Evolutionary conservation across 2,888 invertebrate genomes (phyloP), one percentile per base, ranked within the genome.

Genomic region (Amitus sp.): DNA sequence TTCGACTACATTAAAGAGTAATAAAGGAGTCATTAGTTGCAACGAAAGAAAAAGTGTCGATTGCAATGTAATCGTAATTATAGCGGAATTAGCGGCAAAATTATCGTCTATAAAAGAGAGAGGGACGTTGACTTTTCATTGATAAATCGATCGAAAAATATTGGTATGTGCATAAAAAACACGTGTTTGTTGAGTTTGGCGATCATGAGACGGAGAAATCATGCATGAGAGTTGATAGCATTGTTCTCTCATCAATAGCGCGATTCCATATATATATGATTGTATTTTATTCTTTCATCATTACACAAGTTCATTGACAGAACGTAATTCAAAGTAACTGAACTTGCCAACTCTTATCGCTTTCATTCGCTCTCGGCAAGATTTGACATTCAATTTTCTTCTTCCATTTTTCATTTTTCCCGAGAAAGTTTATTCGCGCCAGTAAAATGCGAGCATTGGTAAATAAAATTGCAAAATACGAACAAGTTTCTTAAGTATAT

Each of bases 261-360:
- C n/a, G n/a, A n/a, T n/a, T n/a, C n/a, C n/a, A n/a, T n/a, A n/a
- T n/a, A n/a, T n/a, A n/a, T n/a, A n/a, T n/a, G n/a, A n/a, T n/a
- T n/a, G n/a, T n/a, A 45, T 19, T 17, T 9, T 17, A 40, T 19
- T 13, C 12, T 27, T 27, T 42, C n/a, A n/a, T n/a, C 27, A 28
- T 12, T n/a, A 48, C 45, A 49, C 58, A 59, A 59, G 58, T 59
- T 59, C 58, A 59, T 48, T 59, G 58, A 53, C 52, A 59, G 58
- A 58, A 52, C 42, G 19, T 28, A 23, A 45, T 55, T 49, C 37
- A 49, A 48, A 30, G 28, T 7, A n/a, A n/a, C n/a, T n/a, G n/a
- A n/a, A n/a, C n/a, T n/a, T n/a, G n/a, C n/a, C n/a, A n/a, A n/a
- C n/a, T n/a, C n/a, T n/a, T n/a, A n/a, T n/a, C n/a, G n/a, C n/a